Conservation (phyloP, 2,113 vertebrate genomes). For the Notechis scutatus region DNA sequence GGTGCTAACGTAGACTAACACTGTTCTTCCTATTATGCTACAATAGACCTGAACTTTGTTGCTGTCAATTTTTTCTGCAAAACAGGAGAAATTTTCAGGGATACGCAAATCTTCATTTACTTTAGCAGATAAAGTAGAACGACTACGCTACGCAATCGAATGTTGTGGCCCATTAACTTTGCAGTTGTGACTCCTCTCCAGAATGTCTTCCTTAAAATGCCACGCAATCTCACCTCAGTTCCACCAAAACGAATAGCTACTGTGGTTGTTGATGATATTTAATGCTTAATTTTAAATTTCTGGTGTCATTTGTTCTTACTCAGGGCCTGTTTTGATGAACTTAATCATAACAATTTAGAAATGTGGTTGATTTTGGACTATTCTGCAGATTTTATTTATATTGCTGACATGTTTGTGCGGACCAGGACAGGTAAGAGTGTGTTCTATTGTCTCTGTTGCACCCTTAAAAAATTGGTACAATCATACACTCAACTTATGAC, state of each 20-base stretch:
- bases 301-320: conserved; percentile 33
- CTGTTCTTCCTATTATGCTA: neutral
- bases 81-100: neutral
- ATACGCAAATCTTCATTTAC: neutral
- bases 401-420: conserved; percentile 88
- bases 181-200: neutral
- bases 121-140: neutral
- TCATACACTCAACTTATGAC: too few species aligned
- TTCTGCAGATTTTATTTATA: conserved; percentile 76
- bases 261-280: neutral
- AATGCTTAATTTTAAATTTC: conserved; percentile 22
- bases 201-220: neutral
- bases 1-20: neutral
- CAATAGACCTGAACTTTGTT: neutral
- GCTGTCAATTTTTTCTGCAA: neutral
- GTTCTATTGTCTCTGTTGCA: neutral
- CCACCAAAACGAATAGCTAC: neutral
- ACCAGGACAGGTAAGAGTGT: conserved; percentile 83
- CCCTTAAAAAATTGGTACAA: neutral
- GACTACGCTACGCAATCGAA: neutral
- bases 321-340: conserved; percentile 95
- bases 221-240: neutral
- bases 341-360: conserved; percentile 81
- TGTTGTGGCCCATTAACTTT: neutral
- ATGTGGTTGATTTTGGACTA: conserved; percentile 86